A percentile compares a stretch with the other conserved stretches of the same genome.
Evolutionary conservation across 2,888 invertebrate species (phyloP).

Genomic region (Plusia festucae): DNA sequence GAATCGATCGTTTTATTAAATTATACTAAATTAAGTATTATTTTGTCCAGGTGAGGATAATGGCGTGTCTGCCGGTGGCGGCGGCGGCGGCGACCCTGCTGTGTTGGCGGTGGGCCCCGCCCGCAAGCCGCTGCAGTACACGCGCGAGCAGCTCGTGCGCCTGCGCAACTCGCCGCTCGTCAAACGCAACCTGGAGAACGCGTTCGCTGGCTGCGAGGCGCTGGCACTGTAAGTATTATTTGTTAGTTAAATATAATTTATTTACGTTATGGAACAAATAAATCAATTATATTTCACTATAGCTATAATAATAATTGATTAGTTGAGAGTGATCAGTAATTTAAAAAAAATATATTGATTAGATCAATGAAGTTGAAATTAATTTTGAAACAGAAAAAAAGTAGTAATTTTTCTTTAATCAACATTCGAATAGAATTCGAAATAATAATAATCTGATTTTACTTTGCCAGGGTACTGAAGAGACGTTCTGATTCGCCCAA

Average conservation of each 20-base stretch:
- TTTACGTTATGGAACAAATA: too few relatives aligned
- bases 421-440: too few relatives aligned
- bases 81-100: slow-evolving; percentile 87
- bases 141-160: slow-evolving; percentile 92
- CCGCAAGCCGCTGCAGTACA: slow-evolving; percentile 87
- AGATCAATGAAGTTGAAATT: too few relatives aligned
- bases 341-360: too few relatives aligned
- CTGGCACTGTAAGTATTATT: slow-evolving; percentile 77
- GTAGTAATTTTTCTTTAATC: too few relatives aligned
- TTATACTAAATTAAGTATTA: background rate
- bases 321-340: too few relatives aligned
- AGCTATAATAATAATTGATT: too few relatives aligned
- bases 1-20: background rate
- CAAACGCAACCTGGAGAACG: slow-evolving; percentile 92
- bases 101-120: slow-evolving; percentile 88
- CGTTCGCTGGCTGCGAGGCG: slow-evolving; percentile 81
- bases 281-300: background rate
- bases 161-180: slow-evolving; percentile 92
- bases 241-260: too few relatives aligned
- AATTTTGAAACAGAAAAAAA: too few relatives aligned
- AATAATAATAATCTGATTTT: background rate
- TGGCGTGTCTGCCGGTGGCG: slow-evolving; percentile 66
- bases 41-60: slow-evolving; percentile 73
- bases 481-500: slow-evolving; percentile 89
- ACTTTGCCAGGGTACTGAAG: slow-evolving; percentile 79